Percentiles rank a stretch among this genome's conserved stretches.
Evolutionary conservation across 2,113 vertebrate genomes (phyloP).

Genomic region (Semicossyphus pulcher): DNA sequence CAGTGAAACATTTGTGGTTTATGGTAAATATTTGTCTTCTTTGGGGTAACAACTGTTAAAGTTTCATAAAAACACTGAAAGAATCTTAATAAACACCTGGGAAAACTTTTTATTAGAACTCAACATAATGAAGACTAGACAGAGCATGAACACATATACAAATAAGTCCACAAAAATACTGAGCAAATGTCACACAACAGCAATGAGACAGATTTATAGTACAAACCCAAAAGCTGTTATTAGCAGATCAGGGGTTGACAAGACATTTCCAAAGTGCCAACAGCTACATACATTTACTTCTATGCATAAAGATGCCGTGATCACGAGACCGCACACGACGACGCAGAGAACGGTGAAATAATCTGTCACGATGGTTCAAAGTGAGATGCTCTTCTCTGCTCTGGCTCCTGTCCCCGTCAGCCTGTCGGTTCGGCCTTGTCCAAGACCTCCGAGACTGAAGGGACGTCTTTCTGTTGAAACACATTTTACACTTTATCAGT

Average conservation of each 20-base stretch:
- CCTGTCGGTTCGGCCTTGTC: slow-evolving; percentile 18
- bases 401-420: background rate
- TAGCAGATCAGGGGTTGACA: background rate
- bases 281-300: background rate
- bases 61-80: background rate
- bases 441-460: slow-evolving; percentile 41
- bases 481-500: background rate
- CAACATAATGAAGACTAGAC: background rate
- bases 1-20: no score
- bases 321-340: background rate
- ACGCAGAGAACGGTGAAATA: no score
- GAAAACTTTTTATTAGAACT: background rate
- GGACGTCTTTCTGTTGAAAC: slow-evolving; percentile 38
- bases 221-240: no score
- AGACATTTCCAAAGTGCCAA: no score
- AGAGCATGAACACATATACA: background rate
- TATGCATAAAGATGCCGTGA: background rate
- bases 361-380: background rate
- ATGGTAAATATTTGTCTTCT: no score
- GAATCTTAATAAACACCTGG: background rate
- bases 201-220: background rate
- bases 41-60: background rate
- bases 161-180: background rate
- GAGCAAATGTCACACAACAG: background rate
- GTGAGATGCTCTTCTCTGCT: background rate